Conservation (phyloP, 30 jellyfish, hydroid and myxozoan genomes). For the Rhopilema esculentum region DNA sequence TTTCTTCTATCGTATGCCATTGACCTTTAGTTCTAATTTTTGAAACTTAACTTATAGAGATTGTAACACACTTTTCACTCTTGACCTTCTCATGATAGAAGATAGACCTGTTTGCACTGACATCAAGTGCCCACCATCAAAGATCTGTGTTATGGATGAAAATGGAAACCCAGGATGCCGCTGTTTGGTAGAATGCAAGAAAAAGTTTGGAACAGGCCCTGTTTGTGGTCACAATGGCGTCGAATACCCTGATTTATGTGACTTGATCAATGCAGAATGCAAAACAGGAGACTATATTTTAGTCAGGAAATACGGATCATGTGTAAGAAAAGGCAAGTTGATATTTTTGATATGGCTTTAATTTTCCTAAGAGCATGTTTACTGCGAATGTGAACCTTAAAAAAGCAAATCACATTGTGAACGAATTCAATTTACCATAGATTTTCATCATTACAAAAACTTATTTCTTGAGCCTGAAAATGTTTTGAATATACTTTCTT, state of each 20-base stretch:
- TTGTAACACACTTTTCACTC: background rate
- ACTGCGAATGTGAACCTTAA: no score
- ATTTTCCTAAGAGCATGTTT: no score
- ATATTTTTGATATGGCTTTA: background rate
- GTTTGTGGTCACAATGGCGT: constrained; percentile 69
- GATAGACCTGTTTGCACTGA: constrained; percentile 16
- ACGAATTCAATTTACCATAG: no score
- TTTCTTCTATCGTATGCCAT: no score
- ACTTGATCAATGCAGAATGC: constrained; percentile 55
- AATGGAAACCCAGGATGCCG: constrained; percentile 47
- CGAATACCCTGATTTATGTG: constrained; percentile 63
- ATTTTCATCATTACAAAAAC: no score
- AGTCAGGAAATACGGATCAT: constrained; percentile 58
- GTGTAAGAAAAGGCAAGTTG: constrained; percentile 12
- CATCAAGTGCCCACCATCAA: constrained; percentile 61
- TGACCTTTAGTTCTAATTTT: no score
- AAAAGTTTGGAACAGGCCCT: constrained; percentile 42
- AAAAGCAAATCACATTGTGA: no score
- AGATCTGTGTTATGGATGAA: constrained; percentile 40
- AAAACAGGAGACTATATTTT: constrained; percentile 32
- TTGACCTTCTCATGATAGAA: constrained; percentile 1
- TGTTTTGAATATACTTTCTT: no score
- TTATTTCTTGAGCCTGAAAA: no score
- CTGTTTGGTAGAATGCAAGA: constrained; percentile 52
- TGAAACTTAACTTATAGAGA: no score